Evolutionary conservation across 2,797 vertebrate genomes (phyloP).

Genomic region (Cephalopachus bancanus): DNA sequence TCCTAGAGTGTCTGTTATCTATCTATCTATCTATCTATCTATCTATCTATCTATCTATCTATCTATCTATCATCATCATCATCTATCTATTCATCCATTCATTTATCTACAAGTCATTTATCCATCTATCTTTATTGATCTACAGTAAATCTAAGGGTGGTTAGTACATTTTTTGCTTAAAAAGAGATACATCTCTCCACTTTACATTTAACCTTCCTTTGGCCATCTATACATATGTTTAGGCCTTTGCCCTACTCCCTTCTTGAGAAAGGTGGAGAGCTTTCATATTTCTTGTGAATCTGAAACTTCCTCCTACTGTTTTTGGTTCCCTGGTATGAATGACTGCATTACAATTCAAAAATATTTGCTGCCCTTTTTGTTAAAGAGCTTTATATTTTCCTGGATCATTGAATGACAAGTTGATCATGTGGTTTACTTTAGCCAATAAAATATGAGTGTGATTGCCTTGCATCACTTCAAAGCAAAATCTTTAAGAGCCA

Average conservation of each 20-base stretch:
- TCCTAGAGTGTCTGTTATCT: not conserved
- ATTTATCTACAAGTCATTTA: not conserved
- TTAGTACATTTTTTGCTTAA: not conserved
- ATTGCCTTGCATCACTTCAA: not conserved
- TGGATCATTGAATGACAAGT: not conserved
- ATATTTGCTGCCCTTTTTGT: not conserved
- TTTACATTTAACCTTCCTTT: not conserved
- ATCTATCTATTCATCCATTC: not conserved
- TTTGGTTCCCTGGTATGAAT: not conserved
- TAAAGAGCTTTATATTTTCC: not conserved
- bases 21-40: not conserved
- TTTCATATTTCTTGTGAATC: not conserved
- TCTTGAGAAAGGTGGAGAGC: not conserved
- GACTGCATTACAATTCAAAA: not conserved
- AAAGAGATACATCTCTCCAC: not conserved
- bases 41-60: not conserved
- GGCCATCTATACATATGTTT: not conserved
- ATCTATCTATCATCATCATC: not conserved
- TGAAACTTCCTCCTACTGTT: not conserved
- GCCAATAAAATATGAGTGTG: not conserved
- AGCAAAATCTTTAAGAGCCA: not conserved
- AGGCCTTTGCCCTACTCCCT: not conserved
- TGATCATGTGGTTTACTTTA: not conserved
- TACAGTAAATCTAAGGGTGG: not conserved
- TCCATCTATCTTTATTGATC: not conserved